Evolutionary conservation across 1,140 invertebrate species (phyloP).

Genomic region (Caerostris extrusa): DNA sequence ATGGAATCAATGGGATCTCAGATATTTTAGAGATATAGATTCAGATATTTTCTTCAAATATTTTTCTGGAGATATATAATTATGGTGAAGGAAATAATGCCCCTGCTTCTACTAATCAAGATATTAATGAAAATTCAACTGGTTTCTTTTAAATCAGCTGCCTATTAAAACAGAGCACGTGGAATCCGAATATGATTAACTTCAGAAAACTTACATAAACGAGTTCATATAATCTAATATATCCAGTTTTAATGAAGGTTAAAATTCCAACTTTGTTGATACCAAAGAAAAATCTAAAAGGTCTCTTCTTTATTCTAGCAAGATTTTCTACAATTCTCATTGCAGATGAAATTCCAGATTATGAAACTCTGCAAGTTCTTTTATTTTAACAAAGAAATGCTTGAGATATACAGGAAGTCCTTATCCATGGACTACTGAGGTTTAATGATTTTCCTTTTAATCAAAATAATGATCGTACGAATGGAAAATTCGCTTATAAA

Average conservation of each 20-base stretch:
- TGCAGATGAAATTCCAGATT: conserved; percentile 44
- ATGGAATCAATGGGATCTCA: neutral
- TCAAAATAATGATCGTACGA: neutral
- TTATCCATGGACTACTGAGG: conserved; percentile 44
- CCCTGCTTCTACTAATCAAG: neutral
- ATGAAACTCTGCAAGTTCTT: conserved; percentile 65
- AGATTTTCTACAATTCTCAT: conserved; percentile 50
- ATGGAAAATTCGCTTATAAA: too few species aligned
- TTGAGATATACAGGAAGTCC: conserved; percentile 70
- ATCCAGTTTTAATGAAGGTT: conserved; percentile 49
- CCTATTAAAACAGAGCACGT: neutral
- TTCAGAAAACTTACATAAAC: conserved; percentile 32
- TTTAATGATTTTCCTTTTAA: conserved; percentile 67
- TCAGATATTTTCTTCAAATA: too few species aligned
- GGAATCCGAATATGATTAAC: neutral
- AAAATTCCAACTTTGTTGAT: conserved; percentile 54
- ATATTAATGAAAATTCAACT: neutral
- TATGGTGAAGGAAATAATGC: neutral
- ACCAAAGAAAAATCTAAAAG: conserved; percentile 6
- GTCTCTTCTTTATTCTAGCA: neutral
- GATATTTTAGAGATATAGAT: neutral
- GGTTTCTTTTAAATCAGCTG: neutral
- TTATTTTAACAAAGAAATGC: conserved; percentile 71
- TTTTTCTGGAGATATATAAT: too few species aligned
- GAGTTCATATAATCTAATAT: conserved; percentile 35